Conservation (phyloP, 2,888 invertebrate species). For the Drosophila subsilvestris region DNA sequence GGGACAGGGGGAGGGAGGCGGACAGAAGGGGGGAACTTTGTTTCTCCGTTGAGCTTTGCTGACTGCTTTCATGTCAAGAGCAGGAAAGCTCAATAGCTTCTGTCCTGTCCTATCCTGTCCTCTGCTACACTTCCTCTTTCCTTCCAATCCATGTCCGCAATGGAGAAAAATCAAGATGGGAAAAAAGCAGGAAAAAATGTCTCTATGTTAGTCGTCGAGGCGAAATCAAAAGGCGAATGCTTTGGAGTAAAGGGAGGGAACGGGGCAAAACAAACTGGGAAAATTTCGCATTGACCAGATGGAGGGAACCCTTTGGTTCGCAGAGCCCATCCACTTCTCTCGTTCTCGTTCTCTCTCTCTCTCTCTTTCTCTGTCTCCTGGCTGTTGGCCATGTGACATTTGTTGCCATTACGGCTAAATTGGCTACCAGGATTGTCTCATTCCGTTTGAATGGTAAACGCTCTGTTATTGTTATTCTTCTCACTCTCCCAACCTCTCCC, state of each 20-base stretch:
- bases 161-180: conserved; percentile 14
- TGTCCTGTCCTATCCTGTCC: conserved; percentile 26
- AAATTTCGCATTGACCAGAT: conserved; percentile 44
- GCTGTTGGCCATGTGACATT: conserved; percentile 55
- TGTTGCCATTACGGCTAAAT: conserved; percentile 74
- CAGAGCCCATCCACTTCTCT: conserved; percentile 13
- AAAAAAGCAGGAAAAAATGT: conserved; percentile 2
- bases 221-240: conserved; percentile 45
- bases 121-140: conserved; percentile 30
- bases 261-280: conserved; percentile 42
- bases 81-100: not conserved
- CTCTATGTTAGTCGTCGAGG: conserved; percentile 16
- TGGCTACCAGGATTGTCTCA: conserved; percentile 70
- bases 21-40: not conserved
- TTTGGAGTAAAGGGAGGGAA: conserved; percentile 23
- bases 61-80: conserved; percentile 56
- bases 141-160: conserved; percentile 2
- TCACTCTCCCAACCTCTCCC: conserved; percentile 4
- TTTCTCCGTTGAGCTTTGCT: conserved; percentile 11
- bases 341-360: not conserved
- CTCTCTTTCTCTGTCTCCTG: not conserved
- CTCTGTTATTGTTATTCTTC: conserved; percentile 68
- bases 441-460: conserved; percentile 74
- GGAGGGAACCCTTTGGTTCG: not conserved
- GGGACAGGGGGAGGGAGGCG: not conserved